Conservation (phyloP, 2,888 invertebrate species). For the Hetaerina titia region DNA sequence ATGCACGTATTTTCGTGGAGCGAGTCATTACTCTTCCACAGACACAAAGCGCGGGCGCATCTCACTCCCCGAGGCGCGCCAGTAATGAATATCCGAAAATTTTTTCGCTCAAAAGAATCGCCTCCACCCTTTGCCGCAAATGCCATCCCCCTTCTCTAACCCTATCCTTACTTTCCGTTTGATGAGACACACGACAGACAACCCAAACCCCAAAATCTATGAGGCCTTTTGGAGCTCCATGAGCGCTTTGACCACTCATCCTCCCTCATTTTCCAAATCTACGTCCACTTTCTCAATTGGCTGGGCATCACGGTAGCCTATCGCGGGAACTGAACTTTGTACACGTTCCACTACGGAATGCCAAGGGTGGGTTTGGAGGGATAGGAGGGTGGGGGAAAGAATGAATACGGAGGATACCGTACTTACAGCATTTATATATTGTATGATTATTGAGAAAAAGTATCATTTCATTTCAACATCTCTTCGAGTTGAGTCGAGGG, state of each 20-base stretch:
- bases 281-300: too few relatives aligned
- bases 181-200: background rate
- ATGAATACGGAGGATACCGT: too few relatives aligned
- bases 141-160: background rate
- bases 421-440: too few relatives aligned
- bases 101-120: background rate
- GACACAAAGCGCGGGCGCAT: background rate
- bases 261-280: too few relatives aligned
- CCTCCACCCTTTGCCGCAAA: background rate
- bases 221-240: background rate
- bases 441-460: too few relatives aligned
- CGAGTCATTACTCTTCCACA: background rate
- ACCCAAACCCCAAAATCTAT: background rate
- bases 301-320: too few relatives aligned
- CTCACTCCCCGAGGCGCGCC: background rate
- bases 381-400: too few relatives aligned
- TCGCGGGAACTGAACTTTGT: too few relatives aligned
- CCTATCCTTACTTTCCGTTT: background rate
- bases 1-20: background rate
- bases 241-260: background rate
- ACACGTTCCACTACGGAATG: too few relatives aligned
- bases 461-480: too few relatives aligned
- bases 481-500: too few relatives aligned
- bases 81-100: background rate
- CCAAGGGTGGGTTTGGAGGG: too few relatives aligned